Conservation (phyloP, 1,140 invertebrate species). For the Listronotus oregonensis region DNA sequence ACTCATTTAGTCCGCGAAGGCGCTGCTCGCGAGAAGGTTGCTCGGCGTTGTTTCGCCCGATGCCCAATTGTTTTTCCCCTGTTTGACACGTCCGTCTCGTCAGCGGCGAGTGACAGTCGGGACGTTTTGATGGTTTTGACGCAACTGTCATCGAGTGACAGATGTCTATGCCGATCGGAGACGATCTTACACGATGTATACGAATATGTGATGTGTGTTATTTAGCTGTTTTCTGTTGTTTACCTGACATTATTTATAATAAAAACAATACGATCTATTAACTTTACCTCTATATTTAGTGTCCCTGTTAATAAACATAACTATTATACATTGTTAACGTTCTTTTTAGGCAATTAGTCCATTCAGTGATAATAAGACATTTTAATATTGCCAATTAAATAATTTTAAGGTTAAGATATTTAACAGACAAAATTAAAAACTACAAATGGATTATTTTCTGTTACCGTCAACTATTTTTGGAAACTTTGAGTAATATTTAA, state of each 20-base stretch:
- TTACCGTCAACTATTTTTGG: too few species aligned
- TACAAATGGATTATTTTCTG: too few species aligned
- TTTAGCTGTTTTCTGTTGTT: slow-evolving; percentile 12
- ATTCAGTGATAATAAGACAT: too few species aligned
- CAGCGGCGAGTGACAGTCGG: slow-evolving; percentile 37
- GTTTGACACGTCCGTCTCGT: slow-evolving; percentile 2
- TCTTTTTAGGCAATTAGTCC: too few species aligned
- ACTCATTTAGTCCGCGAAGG: slow-evolving; percentile 56
- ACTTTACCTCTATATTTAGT: not conserved
- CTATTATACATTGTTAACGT: too few species aligned
- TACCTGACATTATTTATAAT: slow-evolving; percentile 2
- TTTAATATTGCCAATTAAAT: too few species aligned
- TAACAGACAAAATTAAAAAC: too few species aligned
- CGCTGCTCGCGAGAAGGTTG: slow-evolving; percentile 48
- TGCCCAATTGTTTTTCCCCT: slow-evolving; percentile 26
- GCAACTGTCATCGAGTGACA: slow-evolving; percentile 25
- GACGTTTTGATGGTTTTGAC: slow-evolving; percentile 23
- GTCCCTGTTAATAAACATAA: not conserved
- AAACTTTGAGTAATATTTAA: too few species aligned
- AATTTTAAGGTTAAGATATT: too few species aligned
- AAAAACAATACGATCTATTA: not conserved
- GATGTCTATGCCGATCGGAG: slow-evolving; percentile 14
- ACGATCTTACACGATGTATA: slow-evolving; percentile 37
- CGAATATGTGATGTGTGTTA: slow-evolving; percentile 34
- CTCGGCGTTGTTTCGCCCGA: slow-evolving; percentile 38